Percentiles rank a stretch among this genome's conserved stretches.
phyloP scores from a whole-genome alignment of 2,113 vertebrate species.

The Actinemys pallida region DNA sequence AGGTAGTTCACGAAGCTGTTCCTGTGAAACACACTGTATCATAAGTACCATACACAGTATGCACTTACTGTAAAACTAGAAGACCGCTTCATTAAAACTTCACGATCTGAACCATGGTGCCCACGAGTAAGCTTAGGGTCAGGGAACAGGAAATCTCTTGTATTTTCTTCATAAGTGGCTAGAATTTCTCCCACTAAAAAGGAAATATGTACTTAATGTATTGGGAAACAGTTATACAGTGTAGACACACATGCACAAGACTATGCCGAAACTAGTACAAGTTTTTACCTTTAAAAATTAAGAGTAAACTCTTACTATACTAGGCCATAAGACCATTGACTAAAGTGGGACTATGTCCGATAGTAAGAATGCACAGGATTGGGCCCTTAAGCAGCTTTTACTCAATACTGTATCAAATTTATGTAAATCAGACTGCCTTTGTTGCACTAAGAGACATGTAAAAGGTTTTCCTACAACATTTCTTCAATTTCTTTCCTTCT shows the following conservation, averaged over 20 bases:
- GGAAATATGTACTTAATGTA: slow-evolving; percentile 57
- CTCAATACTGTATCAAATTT: not conserved
- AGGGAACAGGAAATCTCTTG: slow-evolving; percentile 92
- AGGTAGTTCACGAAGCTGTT: slow-evolving; percentile 52
- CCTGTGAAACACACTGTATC: slow-evolving; percentile 25
- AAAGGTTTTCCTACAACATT: not conserved
- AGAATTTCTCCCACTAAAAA: slow-evolving; percentile 88
- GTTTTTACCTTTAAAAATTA: slow-evolving; percentile 35
- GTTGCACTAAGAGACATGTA: not conserved
- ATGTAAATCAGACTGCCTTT: not conserved
- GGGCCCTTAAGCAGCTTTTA: not conserved
- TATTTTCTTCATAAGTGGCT: slow-evolving; percentile 88
- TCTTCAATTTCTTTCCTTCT: not conserved
- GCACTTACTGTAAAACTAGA: slow-evolving; percentile 86
- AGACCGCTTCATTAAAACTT: slow-evolving; percentile 90
- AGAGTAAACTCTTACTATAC: not conserved
- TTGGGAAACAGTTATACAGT: slow-evolving; percentile 47
- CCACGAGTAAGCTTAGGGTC: slow-evolving; percentile 81
- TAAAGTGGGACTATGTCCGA: not conserved
- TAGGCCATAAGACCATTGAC: not conserved
- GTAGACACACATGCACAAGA: not conserved
- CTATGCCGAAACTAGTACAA: not conserved
- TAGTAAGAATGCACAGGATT: not conserved
- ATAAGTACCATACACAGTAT: slow-evolving; percentile 53
- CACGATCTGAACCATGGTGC: slow-evolving; percentile 83